A percentile compares a stretch with the other conserved stretches of the same genome.
phyloP scores from a whole-genome alignment of 1,140 invertebrate genomes.

The Brachionus plicatilis region DNA sequence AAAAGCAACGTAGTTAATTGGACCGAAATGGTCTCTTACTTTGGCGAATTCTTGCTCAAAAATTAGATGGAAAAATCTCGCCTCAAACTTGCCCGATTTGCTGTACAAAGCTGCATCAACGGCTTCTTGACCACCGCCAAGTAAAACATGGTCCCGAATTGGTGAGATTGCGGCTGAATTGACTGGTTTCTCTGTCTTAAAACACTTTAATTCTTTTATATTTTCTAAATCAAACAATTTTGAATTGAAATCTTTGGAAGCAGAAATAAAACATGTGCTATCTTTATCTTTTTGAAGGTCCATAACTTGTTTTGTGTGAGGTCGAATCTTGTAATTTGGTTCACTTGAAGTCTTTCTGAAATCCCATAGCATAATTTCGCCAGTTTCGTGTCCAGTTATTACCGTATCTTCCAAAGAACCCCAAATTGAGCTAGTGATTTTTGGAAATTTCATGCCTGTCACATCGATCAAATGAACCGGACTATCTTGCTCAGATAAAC shows the following conservation, averaged over 20 bases:
- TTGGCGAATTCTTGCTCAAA: conserved; percentile 98
- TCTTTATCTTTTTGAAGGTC: conserved; percentile 91
- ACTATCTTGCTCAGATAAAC: neutral
- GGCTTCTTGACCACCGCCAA: conserved; percentile 95
- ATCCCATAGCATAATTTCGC: conserved; percentile 84
- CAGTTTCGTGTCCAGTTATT: conserved; percentile 88
- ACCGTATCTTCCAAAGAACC: conserved; percentile 82
- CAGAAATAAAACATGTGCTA: conserved; percentile 89
- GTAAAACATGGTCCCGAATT: conserved; percentile 76
- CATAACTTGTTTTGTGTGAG: conserved; percentile 77
- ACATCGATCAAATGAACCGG: conserved; percentile 4
- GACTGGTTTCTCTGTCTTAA: conserved; percentile 89
- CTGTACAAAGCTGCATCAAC: conserved; percentile 92
- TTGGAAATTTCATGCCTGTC: neutral
- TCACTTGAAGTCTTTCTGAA: conserved; percentile 62
- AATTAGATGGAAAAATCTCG: conserved; percentile 94
- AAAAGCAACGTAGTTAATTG: conserved; percentile 95
- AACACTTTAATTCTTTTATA: conserved; percentile 79
- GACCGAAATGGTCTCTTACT: conserved; percentile 98
- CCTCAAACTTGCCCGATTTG: conserved; percentile 91
- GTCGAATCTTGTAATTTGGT: conserved; percentile 60
- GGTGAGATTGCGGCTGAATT: conserved; percentile 94
- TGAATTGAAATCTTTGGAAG: conserved; percentile 86
- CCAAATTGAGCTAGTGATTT: conserved; percentile 60
- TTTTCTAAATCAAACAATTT: conserved; percentile 81